Base-by-base conservation (phyloP, 2,113 vertebrate genomes). In the Nanorana parkeri region DNA sequence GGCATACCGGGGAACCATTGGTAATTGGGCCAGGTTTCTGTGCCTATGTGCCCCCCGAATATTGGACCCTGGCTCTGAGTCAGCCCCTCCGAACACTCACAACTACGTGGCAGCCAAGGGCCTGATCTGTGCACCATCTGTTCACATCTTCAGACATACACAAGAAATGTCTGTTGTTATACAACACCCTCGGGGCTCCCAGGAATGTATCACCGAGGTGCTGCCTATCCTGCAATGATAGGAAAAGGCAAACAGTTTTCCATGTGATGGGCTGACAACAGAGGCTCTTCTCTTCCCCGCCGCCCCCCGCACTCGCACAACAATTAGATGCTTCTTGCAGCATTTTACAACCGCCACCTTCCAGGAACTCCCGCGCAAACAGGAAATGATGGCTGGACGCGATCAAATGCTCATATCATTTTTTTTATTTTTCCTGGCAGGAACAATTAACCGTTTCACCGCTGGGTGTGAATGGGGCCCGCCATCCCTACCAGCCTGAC, bases 111-210 rank as follows among this genome's bases (percentile, higher is more conserved):
- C 67, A 71, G 11, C 3, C 16, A 15, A 19, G 20, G 16, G 19
- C 17, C 24, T 71, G 68, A 80, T 80, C 67, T 80, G 78, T 20
- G 67, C 66, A 52, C 78, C 68, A 80, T 80, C 29, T 80, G 66
- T 68, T 55, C 52, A 17, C 24, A 13, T 24, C 60, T 16, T 24
- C 73, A 63, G 73, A 76, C 73, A 65, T 64, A 77, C 74, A 65
- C 74, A 77, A 76, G 60, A 26, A 51, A 65, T 52, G 74, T 58
- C 77, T 79, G 77, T 52, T 11, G 54, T 80, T 71, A 29, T 51
- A 72, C 32, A 28, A 8, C 67, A 26, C 78, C 78, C 67, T 17
- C 10, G 67, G 78, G 78, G 56, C 63, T 36, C 24, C 47, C 32
- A 71, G 66, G 78, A 71, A 72, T 71, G 78, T 63, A 63, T 29